Percentiles rank a stretch among this genome's conserved stretches.
These are phyloP conservation scores for Druceiella hillmani DNA, from an alignment of 2,888 invertebrate species.

Conservation along the genomic window DNA sequence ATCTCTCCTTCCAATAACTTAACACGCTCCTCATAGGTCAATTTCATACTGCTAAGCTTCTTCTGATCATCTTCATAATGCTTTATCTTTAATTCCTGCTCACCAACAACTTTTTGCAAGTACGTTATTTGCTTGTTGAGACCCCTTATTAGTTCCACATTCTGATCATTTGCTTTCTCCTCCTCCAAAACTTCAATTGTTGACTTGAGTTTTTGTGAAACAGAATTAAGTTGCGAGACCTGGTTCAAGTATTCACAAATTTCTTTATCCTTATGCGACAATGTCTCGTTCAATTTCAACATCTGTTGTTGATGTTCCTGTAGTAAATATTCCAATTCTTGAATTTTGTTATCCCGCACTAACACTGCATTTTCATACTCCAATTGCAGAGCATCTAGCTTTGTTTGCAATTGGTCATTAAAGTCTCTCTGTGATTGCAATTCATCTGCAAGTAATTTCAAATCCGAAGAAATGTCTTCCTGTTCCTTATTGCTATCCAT, in stretches of 20 bases:
- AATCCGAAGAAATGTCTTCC: conserved; percentile 32
- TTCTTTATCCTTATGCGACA: conserved; percentile 47
- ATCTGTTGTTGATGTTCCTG: conserved; percentile 48
- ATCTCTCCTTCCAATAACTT: conserved; percentile 34
- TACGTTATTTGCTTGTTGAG: conserved; percentile 49
- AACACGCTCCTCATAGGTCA: conserved; percentile 34
- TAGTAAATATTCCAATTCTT: conserved; percentile 46
- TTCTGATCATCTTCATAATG: conserved; percentile 43
- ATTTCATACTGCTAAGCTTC: conserved; percentile 36
- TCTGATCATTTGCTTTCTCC: conserved; percentile 46
- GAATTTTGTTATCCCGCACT: conserved; percentile 41
- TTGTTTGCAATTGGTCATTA: conserved; percentile 30
- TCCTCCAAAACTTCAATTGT: conserved; percentile 46
- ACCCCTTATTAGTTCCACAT: conserved; percentile 46
- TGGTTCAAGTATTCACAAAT: conserved; percentile 47
- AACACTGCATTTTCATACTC: conserved; percentile 36
- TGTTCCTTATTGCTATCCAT: conserved; percentile 31
- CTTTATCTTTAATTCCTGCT: conserved; percentile 38
- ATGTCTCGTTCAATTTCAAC: conserved; percentile 36
- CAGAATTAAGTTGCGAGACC: conserved; percentile 49
- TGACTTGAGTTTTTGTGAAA: conserved; percentile 46
- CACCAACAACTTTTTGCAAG: conserved; percentile 39
- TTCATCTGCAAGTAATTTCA: conserved; percentile 30
- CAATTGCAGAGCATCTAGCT: conserved; percentile 36
- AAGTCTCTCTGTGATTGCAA: conserved; percentile 28